These are phyloP conservation scores for Thermophis baileyi DNA, from an alignment of 2,113 vertebrate species.

Conservation along the genomic window DNA sequence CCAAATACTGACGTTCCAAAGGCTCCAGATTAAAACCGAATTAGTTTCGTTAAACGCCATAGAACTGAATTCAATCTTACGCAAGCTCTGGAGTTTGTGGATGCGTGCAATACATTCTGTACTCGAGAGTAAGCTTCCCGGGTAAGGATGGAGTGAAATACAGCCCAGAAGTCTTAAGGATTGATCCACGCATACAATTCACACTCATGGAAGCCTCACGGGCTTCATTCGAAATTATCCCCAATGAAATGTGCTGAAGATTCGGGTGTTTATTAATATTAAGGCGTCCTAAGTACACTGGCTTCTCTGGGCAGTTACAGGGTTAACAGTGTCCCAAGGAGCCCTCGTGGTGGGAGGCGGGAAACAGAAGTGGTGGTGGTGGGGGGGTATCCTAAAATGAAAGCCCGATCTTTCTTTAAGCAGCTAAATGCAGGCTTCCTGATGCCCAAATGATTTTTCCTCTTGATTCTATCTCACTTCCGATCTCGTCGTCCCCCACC, in stretches of 20 bases:
- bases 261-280: not conserved
- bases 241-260: not conserved
- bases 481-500: not conserved
- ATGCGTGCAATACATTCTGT: rapidly evolving
- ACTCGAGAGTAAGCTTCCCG: not conserved
- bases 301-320: not conserved
- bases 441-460: not conserved
- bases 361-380: too few species aligned
- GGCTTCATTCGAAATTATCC: not conserved
- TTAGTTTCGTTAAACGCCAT: not conserved
- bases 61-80: not conserved
- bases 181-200: not conserved
- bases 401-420: not conserved
- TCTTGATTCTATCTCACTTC: not conserved
- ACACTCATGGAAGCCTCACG: not conserved
- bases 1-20: not conserved
- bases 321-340: not conserved
- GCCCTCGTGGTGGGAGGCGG: not conserved
- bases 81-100: not conserved
- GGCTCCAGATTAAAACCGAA: not conserved
- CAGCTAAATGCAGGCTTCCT: not conserved
- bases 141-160: not conserved
- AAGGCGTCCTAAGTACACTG: not conserved
- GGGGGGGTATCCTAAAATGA: not conserved
- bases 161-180: not conserved